Evolutionary conservation across 2,888 invertebrate genomes (phyloP).

Genomic region (Torymus auratus): DNA sequence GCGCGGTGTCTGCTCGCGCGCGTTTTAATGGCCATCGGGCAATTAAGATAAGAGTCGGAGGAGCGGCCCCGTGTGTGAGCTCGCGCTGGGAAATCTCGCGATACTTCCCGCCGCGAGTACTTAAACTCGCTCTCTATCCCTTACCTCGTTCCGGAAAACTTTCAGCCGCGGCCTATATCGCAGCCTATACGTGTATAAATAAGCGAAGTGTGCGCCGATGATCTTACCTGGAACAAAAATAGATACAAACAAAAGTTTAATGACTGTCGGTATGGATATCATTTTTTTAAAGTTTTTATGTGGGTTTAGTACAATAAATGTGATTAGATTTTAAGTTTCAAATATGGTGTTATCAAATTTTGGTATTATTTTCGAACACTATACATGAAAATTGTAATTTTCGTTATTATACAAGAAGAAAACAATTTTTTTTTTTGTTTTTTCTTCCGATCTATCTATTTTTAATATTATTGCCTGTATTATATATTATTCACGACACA

Average conservation of each 20-base stretch:
- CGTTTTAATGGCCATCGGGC: conserved; percentile 66
- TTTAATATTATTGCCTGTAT: too few species aligned
- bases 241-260: neutral
- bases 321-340: too few species aligned
- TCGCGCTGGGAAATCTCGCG: conserved; percentile 27
- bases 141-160: conserved; percentile 45
- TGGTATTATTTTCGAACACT: too few species aligned
- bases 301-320: too few species aligned
- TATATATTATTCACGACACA: too few species aligned
- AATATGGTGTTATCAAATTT: too few species aligned
- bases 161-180: conserved; percentile 24
- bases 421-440: too few species aligned
- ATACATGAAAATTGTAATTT: too few species aligned
- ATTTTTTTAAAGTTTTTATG: too few species aligned
- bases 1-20: too few species aligned
- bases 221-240: conserved; percentile 33
- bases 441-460: too few species aligned
- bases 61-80: conserved; percentile 9
- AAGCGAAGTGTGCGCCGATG: neutral
- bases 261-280: neutral
- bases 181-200: neutral
- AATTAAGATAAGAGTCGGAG: conserved; percentile 62
- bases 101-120: conserved; percentile 32
- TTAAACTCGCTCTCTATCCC: conserved; percentile 19
- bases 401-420: too few species aligned